Base-by-base conservation (phyloP, 2,113 vertebrate species). In the Tricholaema leucomelas region DNA sequence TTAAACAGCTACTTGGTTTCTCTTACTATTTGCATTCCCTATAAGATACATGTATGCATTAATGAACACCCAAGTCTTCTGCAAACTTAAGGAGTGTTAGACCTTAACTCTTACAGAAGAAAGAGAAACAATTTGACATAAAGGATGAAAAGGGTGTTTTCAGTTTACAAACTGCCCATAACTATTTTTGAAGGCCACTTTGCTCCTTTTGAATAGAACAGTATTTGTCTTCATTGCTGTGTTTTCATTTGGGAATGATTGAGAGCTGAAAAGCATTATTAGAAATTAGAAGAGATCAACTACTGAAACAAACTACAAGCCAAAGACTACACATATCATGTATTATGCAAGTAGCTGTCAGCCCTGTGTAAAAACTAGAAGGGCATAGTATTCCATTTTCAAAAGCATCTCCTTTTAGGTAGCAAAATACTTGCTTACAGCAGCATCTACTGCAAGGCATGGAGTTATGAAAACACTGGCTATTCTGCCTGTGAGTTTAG, bases 311-410 rank as follows among this genome's bases (percentile, higher is more conserved):
- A 94, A 71, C 56, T 31, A 73, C 89, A 90, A 61, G 71, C 28
- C 15, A 75, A 66, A 78, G 54, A 42, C 48, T 48, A 81, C 70
- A 46, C 52, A 81, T 65, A 74, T 52, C 19, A 0, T 19, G 9
- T 27, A 40, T 92, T 93, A 93, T 42, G 65, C 75, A 95, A 90
- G 56, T 8, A 66, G 63, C 42, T 40, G 48, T 63, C 36, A 91
- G 40, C n/a, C 76, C 85, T 78, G 55, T 48, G 55, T 63, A 93
- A 94, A 27, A 80, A 58, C 40, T 12, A 70, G 40, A 86, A 73
- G 40, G 11, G 12, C 19, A 36, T 1, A 84, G 56, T 36, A 88
- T 81, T 61, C 52, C 78, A 28, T 85, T 91, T 91, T 60, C 75
- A 91, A 66, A 87, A 85, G 44, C 14, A 30, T 36, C 20, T 69